These are phyloP conservation scores for Drosophila macrospina DNA, from an alignment of 2,888 invertebrate genomes.

Conservation along the genomic window DNA sequence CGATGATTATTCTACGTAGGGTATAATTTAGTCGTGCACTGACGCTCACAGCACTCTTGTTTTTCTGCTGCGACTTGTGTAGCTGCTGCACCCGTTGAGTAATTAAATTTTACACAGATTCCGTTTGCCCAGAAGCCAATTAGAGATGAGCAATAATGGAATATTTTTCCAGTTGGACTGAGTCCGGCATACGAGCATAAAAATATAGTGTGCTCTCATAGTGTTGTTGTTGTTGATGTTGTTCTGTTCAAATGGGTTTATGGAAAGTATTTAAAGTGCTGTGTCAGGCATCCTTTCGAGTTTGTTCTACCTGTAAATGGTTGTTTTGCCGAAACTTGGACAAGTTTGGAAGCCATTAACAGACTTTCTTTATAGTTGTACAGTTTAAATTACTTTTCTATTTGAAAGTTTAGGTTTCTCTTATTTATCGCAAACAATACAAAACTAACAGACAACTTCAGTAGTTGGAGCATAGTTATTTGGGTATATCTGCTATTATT, in stretches of 20 bases:
- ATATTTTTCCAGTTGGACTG: constrained; percentile 7
- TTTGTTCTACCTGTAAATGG: background rate
- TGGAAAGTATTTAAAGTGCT: background rate
- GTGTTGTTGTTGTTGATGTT: background rate
- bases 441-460: background rate
- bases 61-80: constrained; percentile 3
- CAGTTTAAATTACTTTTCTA: no score
- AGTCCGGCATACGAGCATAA: constrained; percentile 3
- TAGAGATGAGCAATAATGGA: constrained; percentile 13
- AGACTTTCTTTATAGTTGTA: background rate
- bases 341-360: background rate
- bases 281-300: background rate
- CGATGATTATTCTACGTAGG: background rate
- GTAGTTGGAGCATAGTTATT: no score
- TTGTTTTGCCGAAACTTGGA: background rate
- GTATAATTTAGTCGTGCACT: background rate
- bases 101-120: constrained; percentile 56
- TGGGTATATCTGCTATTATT: no score
- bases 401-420: background rate
- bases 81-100: constrained; percentile 26
- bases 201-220: background rate
- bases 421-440: background rate
- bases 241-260: constrained; percentile 5
- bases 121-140: constrained; percentile 11
- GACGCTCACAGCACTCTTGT: background rate